Evolutionary conservation across 35 echinoderm and acorn worm genomes (phyloP), one percentile per base, ranked within the genome.

Genomic region (Anneissia japonica): DNA sequence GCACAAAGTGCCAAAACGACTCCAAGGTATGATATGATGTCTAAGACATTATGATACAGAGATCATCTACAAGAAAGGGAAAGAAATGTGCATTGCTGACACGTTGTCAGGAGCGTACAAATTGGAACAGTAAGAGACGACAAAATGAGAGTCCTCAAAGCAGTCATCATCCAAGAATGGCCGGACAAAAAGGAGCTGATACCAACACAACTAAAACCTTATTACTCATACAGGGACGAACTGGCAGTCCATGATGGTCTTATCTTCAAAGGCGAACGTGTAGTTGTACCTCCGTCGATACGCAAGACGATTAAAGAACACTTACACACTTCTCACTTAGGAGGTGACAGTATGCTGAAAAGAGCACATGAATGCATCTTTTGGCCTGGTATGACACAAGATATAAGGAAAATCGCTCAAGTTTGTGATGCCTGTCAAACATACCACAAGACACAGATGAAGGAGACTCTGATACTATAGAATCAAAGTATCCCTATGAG

Each of bases 211-310:
- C n/a, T 64, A 13, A n/a, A 64, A 45, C 77, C 55, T 79, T 91
- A 84, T 64, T 90, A 55, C 38, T 19, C 0, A 14, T 32, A 75
- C 30, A 77, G 83, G 36, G 83, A 86, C 38, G 77, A 86, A 86
- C 81, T 91, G 0, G 13, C 40, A 31, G 79, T 87, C 32, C 26
- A 80, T 39, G 84, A 91, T 80, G 90, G 84, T 33, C 32, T 91
- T n/a, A 45, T 91, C 21, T 76, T 86, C 64, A 78, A 76, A 30
- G 89, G 41, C 3, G 37, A 91, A 81, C 39, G 89, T 14, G 35
- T 86, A 7, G 79, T 74, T 12, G 46, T 91, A 2, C 78, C 88
- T n/a, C 40, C 7, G n/a, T 28, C 38, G n/a, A 81, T 89, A 79
- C 73, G 79, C 3, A 4, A 6, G 4, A 34, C 32, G 26, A 89